Conservation (phyloP, 2,888 invertebrate species). For the Diarsia dahlii region DNA sequence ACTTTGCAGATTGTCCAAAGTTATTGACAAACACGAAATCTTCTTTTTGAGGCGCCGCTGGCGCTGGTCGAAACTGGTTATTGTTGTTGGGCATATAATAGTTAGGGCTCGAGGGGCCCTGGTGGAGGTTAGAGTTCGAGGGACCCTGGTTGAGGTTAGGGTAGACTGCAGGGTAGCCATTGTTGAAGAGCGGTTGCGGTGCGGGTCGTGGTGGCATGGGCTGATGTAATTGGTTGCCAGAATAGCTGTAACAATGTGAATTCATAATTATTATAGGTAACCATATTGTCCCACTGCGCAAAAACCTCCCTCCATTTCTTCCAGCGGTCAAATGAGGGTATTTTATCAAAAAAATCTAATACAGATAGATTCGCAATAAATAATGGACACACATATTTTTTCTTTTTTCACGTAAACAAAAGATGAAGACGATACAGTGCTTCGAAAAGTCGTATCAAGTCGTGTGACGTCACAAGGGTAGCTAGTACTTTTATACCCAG, state of each 20-base stretch:
- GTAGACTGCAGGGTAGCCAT: constrained; percentile 37
- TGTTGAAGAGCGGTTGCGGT: neutral
- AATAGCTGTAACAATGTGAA: constrained; percentile 45
- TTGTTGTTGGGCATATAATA: constrained; percentile 12
- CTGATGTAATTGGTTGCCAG: constrained; percentile 57
- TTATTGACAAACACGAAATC: constrained; percentile 55
- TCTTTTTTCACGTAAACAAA: too few species aligned
- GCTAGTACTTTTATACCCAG: too few species aligned
- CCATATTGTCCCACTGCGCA: too few species aligned
- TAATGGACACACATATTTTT: too few species aligned
- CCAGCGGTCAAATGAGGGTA: too few species aligned
- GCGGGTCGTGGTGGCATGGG: neutral
- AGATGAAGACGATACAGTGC: too few species aligned
- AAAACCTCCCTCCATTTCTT: too few species aligned
- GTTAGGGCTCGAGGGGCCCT: neutral
- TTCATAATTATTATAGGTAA: too few species aligned
- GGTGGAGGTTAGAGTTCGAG: neutral
- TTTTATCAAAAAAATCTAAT: too few species aligned
- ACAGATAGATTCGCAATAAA: too few species aligned
- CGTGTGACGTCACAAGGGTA: too few species aligned
- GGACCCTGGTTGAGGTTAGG: constrained; percentile 51
- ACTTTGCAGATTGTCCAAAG: constrained; percentile 48
- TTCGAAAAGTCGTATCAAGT: too few species aligned
- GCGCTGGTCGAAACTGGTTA: constrained; percentile 7
- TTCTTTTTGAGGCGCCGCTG: constrained; percentile 2